Conservation (phyloP, 2,888 invertebrate genomes). For the Eupeodes luniger region DNA sequence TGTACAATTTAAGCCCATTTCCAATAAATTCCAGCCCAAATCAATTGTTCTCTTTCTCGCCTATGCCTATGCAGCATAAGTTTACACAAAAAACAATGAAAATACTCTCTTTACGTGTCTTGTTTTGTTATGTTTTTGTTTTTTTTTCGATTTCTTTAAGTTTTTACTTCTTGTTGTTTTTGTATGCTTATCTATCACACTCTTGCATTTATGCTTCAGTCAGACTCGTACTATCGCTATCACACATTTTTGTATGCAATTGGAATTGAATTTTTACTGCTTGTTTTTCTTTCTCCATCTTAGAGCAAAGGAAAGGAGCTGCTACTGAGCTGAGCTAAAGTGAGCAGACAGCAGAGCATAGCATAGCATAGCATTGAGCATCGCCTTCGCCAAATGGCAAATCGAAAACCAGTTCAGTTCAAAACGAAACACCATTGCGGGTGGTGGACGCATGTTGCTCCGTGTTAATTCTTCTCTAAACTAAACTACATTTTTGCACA, state of each 20-base stretch:
- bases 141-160: constrained; percentile 22
- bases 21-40: not conserved
- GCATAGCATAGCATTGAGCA: not conserved
- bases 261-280: constrained; percentile 16
- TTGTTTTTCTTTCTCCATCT: constrained; percentile 27
- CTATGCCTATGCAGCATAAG: not conserved
- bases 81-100: not conserved
- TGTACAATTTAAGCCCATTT: not conserved
- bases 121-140: constrained; percentile 24
- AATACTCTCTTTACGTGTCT: not conserved
- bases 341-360: no score
- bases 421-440: constrained; percentile 66
- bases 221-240: not conserved
- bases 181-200: constrained; percentile 4
- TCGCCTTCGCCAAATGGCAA: not conserved
- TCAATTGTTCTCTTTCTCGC: constrained; percentile 43
- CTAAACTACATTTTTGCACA: constrained; percentile 52
- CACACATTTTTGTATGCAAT: constrained; percentile 26
- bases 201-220: constrained; percentile 9
- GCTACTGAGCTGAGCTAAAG: no score
- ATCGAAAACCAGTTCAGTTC: constrained; percentile 62
- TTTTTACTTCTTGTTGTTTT: not conserved
- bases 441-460: constrained; percentile 58
- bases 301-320: not conserved
- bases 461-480: constrained; percentile 13